Conservation (phyloP, 64 coral and sea anemone species). For the Porites lutea region DNA sequence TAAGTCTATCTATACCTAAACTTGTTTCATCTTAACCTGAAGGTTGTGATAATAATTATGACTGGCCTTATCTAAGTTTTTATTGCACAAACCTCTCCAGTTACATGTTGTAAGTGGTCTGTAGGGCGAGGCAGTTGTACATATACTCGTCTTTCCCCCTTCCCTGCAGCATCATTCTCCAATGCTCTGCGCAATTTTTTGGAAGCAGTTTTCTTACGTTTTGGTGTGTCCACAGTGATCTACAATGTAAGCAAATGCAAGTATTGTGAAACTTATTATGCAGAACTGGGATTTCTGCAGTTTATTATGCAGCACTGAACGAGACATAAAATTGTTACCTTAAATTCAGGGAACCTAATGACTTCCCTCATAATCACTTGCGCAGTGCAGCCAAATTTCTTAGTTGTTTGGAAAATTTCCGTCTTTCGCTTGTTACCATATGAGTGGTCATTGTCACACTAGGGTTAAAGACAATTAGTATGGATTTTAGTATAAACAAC, state of each 20-base stretch:
- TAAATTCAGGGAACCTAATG: no score
- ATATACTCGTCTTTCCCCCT: constrained; percentile 54
- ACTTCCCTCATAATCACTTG: neutral
- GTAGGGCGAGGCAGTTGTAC: constrained; percentile 7
- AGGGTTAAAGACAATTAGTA: no score
- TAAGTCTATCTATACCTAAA: no score
- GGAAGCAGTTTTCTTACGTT: constrained; percentile 17
- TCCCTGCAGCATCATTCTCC: neutral
- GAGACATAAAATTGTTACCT: no score
- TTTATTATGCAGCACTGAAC: no score
- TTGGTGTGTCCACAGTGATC: constrained; percentile 36
- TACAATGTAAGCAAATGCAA: neutral
- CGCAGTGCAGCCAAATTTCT: constrained; percentile 47
- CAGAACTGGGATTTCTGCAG: no score
- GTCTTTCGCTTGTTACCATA: neutral
- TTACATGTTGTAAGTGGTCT: constrained; percentile 54
- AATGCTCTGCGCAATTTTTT: constrained; percentile 33
- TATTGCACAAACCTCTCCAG: constrained; percentile 11
- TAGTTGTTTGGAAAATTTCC: neutral
- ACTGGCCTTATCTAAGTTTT: neutral
- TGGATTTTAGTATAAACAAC: no score
- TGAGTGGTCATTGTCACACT: neutral
- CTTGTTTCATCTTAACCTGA: no score
- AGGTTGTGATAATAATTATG: no score
- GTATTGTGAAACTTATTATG: neutral